Evolutionary conservation across 2,113 vertebrate genomes (phyloP), one percentile per base, ranked within the genome.

Genomic region (Oncorhynchus mykiss): DNA sequence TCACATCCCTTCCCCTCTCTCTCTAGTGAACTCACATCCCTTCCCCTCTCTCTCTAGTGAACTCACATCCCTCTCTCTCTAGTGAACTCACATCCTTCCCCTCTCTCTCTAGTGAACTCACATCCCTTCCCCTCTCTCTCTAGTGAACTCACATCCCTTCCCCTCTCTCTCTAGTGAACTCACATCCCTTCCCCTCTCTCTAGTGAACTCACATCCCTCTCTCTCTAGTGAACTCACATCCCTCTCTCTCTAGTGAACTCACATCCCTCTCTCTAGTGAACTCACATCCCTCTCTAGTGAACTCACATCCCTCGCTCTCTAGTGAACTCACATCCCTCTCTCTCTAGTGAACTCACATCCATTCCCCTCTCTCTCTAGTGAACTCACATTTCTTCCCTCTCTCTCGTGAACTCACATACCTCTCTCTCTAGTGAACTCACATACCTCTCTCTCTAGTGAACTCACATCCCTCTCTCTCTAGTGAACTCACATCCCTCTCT

Each of bases 21-120:
- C 20, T 93, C 87, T 90, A 98, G 96, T 89, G 49, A 97, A 92
- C 81, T 92, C 94, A 2, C 73, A 94, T 45, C n/a, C n/a, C n/a
- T n/a, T n/a, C n/a, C 90, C 95, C 0, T 12, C n/a, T 64, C 20
- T 78, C 20, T 93, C 87, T 90, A 98, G 96, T 89, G 49, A 97
- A 92, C 81, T 92, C 94, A 2, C 73, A 94, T 45, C 90, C 95
- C 0, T 14, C 18, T 57, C 20, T 78, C 20, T 93, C 87, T 90
- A 98, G 96, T 89, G 49, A 97, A 92, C 81, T 92, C 94, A 2
- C 72, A 94, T 48, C 90, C 95, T 0, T 49, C 11, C 27, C 31
- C 57, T 14, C n/a, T 57, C 20, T 78, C n/a, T 93, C 87, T 90
- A 98, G 96, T 89, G 49, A 97, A 92, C 81, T 92, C 94, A 2